Evolutionary conservation across 92 coral and sea anemone species (phyloP).

Genomic region (Isaurus tuberculatus): DNA sequence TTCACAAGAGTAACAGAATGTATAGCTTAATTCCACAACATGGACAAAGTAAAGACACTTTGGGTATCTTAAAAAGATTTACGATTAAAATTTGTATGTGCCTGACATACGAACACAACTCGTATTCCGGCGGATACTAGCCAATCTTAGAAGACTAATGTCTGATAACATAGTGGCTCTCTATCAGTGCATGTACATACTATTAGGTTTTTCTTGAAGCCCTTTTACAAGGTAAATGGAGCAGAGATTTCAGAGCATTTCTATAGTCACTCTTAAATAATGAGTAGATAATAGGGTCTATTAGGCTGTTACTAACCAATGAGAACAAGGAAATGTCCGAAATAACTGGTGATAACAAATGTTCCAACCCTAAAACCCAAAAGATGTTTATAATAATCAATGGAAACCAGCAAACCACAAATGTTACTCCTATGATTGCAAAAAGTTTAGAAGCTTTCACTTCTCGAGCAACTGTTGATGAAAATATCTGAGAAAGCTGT

Average conservation of each 20-base stretch:
- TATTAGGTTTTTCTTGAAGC: neutral
- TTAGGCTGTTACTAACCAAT: constrained; percentile 88
- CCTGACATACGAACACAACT: no score
- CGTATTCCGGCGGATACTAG: no score
- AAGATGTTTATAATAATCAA: constrained; percentile 82
- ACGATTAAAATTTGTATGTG: no score
- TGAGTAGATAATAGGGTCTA: constrained; percentile 89
- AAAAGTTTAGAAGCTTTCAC: constrained; percentile 92
- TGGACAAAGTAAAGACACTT: no score
- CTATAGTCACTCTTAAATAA: constrained; percentile 88
- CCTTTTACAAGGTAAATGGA: neutral
- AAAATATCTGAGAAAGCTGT: constrained; percentile 45
- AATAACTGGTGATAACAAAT: constrained; percentile 65
- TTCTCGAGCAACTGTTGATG: constrained; percentile 74
- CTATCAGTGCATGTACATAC: no score
- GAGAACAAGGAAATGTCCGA: constrained; percentile 79
- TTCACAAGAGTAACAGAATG: no score
- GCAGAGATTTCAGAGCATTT: constrained; percentile 57
- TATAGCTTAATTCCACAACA: no score
- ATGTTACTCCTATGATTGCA: constrained; percentile 79
- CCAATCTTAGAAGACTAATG: no score
- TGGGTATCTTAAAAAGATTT: no score
- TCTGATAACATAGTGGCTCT: no score
- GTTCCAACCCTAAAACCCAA: constrained; percentile 63
- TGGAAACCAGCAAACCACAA: constrained; percentile 92